phyloP scores from a whole-genome alignment of 2,797 vertebrate species.

The Emys orbicularis region DNA sequence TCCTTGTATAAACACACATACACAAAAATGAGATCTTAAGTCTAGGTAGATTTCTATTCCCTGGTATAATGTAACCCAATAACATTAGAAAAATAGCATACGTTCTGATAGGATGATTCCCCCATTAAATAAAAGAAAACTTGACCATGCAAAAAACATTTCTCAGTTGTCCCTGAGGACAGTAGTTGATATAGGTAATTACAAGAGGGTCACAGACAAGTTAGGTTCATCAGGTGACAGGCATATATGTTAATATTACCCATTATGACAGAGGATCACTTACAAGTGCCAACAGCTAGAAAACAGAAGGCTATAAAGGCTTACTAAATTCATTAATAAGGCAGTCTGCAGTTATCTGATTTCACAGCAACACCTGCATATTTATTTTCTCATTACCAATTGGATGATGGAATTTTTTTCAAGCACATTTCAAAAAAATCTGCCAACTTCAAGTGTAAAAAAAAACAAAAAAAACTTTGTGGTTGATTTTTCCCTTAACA shows the following conservation, averaged over 20 bases:
- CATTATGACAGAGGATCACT: constrained; percentile 81
- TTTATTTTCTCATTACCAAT: constrained; percentile 87
- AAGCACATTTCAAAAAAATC: constrained; percentile 88
- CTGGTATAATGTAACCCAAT: not conserved
- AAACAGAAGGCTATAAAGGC: constrained; percentile 78
- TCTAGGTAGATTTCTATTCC: not conserved
- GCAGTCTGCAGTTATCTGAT: constrained; percentile 85
- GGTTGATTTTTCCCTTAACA: constrained; percentile 90
- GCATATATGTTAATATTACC: constrained; percentile 75
- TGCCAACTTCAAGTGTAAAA: constrained; percentile 85
- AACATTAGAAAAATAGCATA: not conserved
- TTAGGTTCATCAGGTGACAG: constrained; percentile 73
- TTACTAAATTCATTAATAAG: constrained; percentile 86
- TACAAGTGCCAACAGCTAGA: constrained; percentile 80
- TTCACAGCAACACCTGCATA: constrained; percentile 89
- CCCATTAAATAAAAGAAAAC: constrained; percentile 40
- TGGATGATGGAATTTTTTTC: constrained; percentile 86
- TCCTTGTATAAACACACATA: not conserved
- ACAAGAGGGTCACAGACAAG: constrained; percentile 68
- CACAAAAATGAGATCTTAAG: not conserved
- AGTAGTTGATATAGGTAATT: constrained; percentile 41
- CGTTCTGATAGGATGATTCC: not conserved
- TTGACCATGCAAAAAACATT: constrained; percentile 9
- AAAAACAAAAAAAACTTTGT: constrained; percentile 85
- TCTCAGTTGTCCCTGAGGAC: not conserved